Percentiles rank a stretch among this genome's conserved stretches.
These are phyloP conservation scores for Petrolisthes cinctipes DNA, from an alignment of 2,888 invertebrate genomes.

Conservation along the genomic window DNA sequence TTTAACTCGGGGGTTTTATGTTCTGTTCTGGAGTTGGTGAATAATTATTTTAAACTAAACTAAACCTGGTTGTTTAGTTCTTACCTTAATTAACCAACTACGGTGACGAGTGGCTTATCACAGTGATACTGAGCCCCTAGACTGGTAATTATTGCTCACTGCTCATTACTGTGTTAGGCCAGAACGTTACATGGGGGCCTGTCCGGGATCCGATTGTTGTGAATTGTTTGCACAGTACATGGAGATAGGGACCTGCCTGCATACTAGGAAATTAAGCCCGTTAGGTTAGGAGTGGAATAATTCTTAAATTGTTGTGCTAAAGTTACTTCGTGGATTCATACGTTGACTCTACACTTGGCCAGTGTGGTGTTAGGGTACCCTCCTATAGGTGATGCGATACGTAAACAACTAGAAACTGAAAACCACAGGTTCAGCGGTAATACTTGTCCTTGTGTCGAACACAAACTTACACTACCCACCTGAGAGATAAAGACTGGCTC, in stretches of 20 bases:
- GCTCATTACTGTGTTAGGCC: too few relatives aligned
- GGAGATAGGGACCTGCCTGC: background rate
- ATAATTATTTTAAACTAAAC: too few relatives aligned
- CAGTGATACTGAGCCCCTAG: too few relatives aligned
- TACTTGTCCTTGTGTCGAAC: background rate
- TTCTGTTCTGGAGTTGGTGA: too few relatives aligned
- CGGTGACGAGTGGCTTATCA: too few relatives aligned
- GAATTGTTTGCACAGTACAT: background rate
- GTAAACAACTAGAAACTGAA: background rate
- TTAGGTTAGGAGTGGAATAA: background rate
- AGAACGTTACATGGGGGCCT: too few relatives aligned
- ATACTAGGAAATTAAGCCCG: background rate
- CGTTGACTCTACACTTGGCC: too few relatives aligned
- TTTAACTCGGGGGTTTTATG: too few relatives aligned
- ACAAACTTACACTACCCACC: background rate
- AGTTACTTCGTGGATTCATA: too few relatives aligned
- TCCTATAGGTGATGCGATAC: background rate
- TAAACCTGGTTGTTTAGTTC: background rate
- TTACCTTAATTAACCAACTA: too few relatives aligned
- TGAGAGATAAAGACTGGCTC: conserved; percentile 5
- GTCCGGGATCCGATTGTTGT: background rate
- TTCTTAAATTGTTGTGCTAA: conserved; percentile 1
- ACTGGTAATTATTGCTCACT: too few relatives aligned
- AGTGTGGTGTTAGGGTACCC: too few relatives aligned
- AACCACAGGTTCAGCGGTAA: background rate